Evolutionary conservation across 2,113 vertebrate genomes (phyloP).

Genomic region (Mesembrinibis cayennensis): DNA sequence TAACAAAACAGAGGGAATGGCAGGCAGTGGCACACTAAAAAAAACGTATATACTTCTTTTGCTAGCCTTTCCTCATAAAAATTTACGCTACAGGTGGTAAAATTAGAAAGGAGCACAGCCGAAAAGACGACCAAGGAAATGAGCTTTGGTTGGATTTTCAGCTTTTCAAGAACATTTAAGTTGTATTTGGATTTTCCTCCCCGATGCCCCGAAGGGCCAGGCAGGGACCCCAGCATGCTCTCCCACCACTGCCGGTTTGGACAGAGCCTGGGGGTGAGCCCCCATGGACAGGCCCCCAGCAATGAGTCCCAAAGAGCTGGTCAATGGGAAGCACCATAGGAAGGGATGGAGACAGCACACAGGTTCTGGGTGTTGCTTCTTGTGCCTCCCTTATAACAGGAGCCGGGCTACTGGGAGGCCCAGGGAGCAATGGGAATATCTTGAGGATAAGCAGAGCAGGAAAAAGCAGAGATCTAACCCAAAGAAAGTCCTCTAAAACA

Average conservation of each 20-base stretch:
- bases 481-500: conserved; percentile 29
- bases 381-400: not conserved
- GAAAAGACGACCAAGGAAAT: not conserved
- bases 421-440: not conserved
- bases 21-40: not conserved
- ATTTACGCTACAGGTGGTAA: not conserved
- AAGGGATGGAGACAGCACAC: not conserved
- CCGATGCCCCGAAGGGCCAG: accelerated
- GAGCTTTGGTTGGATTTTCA: not conserved
- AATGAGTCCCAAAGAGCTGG: accelerated
- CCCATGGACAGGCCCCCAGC: accelerated
- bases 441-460: conserved; percentile 4
- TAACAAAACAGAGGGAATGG: not conserved
- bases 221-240: not conserved
- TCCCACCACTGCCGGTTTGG: accelerated
- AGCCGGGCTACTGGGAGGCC: not conserved
- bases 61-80: not conserved
- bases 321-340: not conserved
- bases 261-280: not conserved
- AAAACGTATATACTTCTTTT: not conserved
- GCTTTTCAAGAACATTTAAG: not conserved
- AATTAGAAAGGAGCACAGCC: not conserved
- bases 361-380: not conserved
- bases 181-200: not conserved
- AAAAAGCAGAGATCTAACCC: conserved; percentile 45